Percentiles rank a stretch among this genome's conserved stretches.
Evolutionary conservation across 1,140 invertebrate genomes (phyloP).

Genomic region (Phenacoccus solenopsis): DNA sequence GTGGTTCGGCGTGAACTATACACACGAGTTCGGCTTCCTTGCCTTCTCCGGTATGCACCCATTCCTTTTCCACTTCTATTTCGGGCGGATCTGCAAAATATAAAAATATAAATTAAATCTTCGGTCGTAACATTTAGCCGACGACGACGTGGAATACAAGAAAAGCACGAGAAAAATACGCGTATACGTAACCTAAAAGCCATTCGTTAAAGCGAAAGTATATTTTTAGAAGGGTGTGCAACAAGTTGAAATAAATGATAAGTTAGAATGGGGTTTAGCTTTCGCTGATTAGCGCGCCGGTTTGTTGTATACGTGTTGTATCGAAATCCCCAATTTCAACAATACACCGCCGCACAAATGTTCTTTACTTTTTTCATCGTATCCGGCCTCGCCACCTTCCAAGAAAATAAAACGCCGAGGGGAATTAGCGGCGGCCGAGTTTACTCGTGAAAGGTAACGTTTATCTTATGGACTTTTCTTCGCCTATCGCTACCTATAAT

Average conservation of each 20-base stretch:
- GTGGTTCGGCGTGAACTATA: constrained; percentile 57
- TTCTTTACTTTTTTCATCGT: too few relatives aligned
- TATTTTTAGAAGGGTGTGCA: background rate
- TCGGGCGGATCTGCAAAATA: constrained; percentile 45
- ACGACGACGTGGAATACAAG: background rate
- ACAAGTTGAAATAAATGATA: constrained; percentile 3
- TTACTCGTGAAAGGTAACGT: too few relatives aligned
- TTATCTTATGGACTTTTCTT: too few relatives aligned
- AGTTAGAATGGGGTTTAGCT: background rate
- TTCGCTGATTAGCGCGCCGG: background rate
- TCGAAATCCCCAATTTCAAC: background rate
- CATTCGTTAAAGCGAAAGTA: background rate
- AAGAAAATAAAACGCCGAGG: too few relatives aligned
- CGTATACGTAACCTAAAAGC: background rate
- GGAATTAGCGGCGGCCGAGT: too few relatives aligned
- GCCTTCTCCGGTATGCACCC: constrained; percentile 59
- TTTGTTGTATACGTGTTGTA: background rate
- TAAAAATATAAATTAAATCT: background rate
- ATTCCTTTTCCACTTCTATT: constrained; percentile 52
- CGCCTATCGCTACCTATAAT: too few relatives aligned
- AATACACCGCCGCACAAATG: too few relatives aligned
- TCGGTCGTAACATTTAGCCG: background rate
- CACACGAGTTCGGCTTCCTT: constrained; percentile 57
- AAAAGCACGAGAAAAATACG: background rate
- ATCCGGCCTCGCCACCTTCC: too few relatives aligned